phyloP scores from a whole-genome alignment of 2,888 invertebrate genomes.

The Tigriopus californicus region DNA sequence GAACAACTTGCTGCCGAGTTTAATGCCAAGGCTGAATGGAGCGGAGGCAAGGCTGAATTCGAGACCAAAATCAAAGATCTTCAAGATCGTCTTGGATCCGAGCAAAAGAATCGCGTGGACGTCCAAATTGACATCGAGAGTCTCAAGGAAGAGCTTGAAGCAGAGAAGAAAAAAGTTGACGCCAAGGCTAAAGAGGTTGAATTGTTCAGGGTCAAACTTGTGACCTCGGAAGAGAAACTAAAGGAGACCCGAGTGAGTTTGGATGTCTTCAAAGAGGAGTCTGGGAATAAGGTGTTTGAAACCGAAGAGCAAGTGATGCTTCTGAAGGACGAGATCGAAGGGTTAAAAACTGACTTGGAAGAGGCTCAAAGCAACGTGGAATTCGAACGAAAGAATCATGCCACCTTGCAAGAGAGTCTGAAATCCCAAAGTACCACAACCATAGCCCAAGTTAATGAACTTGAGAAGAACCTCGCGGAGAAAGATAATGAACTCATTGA shows the following conservation, averaged over 20 bases:
- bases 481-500: constrained; percentile 20
- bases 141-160: neutral
- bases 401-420: neutral
- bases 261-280: neutral
- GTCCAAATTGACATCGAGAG: neutral
- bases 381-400: neutral
- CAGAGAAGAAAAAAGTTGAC: neutral
- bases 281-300: constrained; percentile 38
- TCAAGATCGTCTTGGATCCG: neutral
- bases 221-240: no score
- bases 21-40: neutral
- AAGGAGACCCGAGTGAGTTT: no score
- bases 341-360: constrained; percentile 40
- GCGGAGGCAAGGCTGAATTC: neutral
- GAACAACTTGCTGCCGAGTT: neutral
- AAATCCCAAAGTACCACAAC: neutral
- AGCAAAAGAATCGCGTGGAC: neutral
- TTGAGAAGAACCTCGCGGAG: constrained; percentile 1
- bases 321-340: constrained; percentile 26
- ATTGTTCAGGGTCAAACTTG: neutral
- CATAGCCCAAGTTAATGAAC: neutral
- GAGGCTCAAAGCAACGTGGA: neutral
- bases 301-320: constrained; percentile 39
- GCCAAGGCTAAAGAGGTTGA: neutral
- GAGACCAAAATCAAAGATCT: neutral